Base-by-base conservation (phyloP, 1,140 invertebrate genomes). In the Zaprionus davidi region DNA sequence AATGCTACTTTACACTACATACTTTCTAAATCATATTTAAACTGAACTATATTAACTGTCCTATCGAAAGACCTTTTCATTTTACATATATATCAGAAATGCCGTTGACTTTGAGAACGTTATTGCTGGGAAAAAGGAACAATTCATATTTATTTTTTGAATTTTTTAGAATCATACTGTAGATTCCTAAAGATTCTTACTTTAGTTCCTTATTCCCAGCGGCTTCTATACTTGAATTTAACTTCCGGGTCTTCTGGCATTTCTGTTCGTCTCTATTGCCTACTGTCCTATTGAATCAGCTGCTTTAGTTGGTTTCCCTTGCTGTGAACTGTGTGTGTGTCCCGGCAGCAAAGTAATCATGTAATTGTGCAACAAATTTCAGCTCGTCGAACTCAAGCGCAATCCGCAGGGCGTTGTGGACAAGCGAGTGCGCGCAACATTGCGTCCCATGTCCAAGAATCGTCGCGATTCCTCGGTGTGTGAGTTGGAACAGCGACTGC, bases 381-480 rank as follows among this genome's bases (percentile, higher is more conserved):
- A 98, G 97, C 93, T 98, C 24, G 95, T 99, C 76, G 98, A 99
- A 93, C 94, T 99, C 26, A 95, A 96, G 78, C 94, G 97, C 73
- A 98, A 98, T 94, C 97, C 97, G 2, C 96, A 96, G 81, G 97
- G 97, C 2, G 95, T 95, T 5, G 96, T 97, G 53, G 97, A 97
- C 86, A 96, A 97, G 80, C 93, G 97, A 69, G 95, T 96, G 46
- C 93, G 96, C 38, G 96, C 96, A 0, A 97, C 96, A 4, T 93
- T 97, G n/a, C 94, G 95, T 59, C 96, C 96, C 9, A 95, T 96
- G 94, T 95, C 95, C n/a, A 96, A 96, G 76, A 92, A 93, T 56
- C 93, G 96, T 46, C 93, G 95, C 59, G 95, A 96, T 75, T 96
- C 96, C 3, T 95, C 95, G 22, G 94, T 94, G 20, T 94, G 94